Evolutionary conservation across 2,113 vertebrate species (phyloP).

Genomic region (Corythornis vintsioides): DNA sequence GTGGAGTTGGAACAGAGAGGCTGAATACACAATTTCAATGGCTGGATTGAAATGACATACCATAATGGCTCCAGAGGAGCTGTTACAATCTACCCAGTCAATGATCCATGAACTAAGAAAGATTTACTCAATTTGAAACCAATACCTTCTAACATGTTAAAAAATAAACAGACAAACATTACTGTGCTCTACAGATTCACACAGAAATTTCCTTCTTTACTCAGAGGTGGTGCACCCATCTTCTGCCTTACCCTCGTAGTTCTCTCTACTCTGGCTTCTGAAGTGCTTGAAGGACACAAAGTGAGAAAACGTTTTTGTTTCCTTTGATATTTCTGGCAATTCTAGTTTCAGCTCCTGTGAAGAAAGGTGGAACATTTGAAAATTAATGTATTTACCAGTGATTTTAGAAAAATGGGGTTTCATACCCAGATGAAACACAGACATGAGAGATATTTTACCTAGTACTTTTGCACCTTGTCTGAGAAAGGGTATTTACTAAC

Average conservation of each 20-base stretch:
- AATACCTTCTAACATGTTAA: constrained; percentile 42
- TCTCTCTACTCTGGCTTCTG: neutral
- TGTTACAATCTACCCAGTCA: constrained; percentile 54
- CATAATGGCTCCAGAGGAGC: constrained; percentile 29
- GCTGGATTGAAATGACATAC: constrained; percentile 38
- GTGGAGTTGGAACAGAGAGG: neutral
- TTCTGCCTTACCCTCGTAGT: neutral
- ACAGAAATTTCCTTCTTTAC: neutral
- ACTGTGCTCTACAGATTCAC: neutral
- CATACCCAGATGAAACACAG: neutral
- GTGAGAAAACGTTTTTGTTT: neutral
- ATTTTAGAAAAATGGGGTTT: neutral
- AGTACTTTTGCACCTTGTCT: neutral
- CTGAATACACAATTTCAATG: neutral
- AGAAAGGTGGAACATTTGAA: neutral
- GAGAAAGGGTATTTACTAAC: neutral
- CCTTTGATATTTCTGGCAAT: neutral
- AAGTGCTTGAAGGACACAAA: neutral
- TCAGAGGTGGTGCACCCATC: neutral
- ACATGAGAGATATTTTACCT: neutral
- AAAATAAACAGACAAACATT: constrained; percentile 34
- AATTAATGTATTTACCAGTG: neutral
- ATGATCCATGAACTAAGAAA: constrained; percentile 58
- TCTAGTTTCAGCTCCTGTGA: neutral
- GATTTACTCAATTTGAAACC: constrained; percentile 43